Base-by-base conservation (phyloP, 2,797 vertebrate genomes). In the Cossypha heuglini region DNA sequence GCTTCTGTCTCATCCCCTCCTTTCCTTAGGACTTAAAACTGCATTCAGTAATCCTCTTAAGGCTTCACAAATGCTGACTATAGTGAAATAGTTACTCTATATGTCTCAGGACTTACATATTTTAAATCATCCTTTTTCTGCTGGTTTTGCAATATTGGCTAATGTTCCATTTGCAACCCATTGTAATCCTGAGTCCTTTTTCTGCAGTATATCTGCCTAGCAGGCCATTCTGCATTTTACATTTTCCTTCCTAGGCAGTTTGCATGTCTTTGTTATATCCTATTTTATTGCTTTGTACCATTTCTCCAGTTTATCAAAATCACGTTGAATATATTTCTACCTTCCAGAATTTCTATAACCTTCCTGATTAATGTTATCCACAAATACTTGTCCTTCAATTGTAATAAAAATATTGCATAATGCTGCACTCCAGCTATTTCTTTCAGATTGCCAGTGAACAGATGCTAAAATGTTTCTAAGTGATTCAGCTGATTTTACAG, bases 41-140 rank as follows among this genome's bases (percentile, higher is more conserved):
- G 17, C 45, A 59, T 87, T 92, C 49, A 79, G 25, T 87, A 87
- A 89, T 91, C 57, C 54, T 31, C 25, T 88, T 73, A 90, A 72
- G 35, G 11, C 11, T 76, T 90, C 35, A 64, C 35, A 94, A 92
- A 59, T 37, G 86, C 92, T 93, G 76, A 88, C 49, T 72, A 49
- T 38, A 86, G 57, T 57, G 73, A 93, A 93, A 86, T 61, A 74
- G 58, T 83, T 54, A 37, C 28, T 88, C 54, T 0, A 0, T 54
- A 57, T 49, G 38, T 88, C 66, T 93, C 57, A 72, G 49, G 54
- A 72, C 82, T 80, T 67, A 66, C 7, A 42, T 76, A 88, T 80
- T 91, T 94, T 61, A 93, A 90, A 92, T 81, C 16, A 17, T 33
- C 58, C 58, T 61, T 80, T 92, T 96, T 85, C 63, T 86, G 54